Base-by-base conservation (phyloP, 2,113 vertebrate species). In the Electrona antarctica region DNA sequence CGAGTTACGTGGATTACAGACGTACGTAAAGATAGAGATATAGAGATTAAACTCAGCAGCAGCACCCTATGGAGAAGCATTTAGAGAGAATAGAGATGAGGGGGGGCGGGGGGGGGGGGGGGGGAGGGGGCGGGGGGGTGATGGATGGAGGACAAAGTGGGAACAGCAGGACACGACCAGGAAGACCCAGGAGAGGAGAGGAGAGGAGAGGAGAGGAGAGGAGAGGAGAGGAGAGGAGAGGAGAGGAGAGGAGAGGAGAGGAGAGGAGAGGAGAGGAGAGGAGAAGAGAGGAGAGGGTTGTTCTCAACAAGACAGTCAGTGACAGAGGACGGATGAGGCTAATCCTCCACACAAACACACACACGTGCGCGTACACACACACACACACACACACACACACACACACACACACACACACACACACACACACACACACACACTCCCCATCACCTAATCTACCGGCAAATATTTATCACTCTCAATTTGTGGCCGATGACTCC, bases 291-390 rank as follows among this genome's bases (percentile, higher is more conserved):
- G 11, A 13, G 1, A 12, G 10, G 51, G 96, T 97, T 98, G 96
- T 97, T 97, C 96, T 97, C 96, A 95, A 98, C 96, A 97, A 97
- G 97, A 97, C 96, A 98, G 95, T 95, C 96, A 97, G 95, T 98
- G 97, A 98, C 96, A 97, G 93, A 95, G 96, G 96, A 98, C 98
- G 96, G 96, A 98, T 98, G 96, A 94, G 96, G 96, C 96, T 98
- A 98, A 97, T 98, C 96, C 95, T 95, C 92, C 95, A 95, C 94
- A 96, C 94, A 94, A 87, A 96, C 21, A 21, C 21, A 21, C 21
- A 21, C 21, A 21, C 21, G n/a, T n/a, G n/a, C n/a, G n/a, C n/a
- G n/a, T n/a, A 94, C 91, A 75, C 89, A 21, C 21, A 21, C 88
- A 82, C 88, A 94, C 74, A 85, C 95, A 94, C 94, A 91, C 94